Base-by-base conservation (phyloP, 2,797 vertebrate species). In the Sternarchorhynchus goeldii region DNA sequence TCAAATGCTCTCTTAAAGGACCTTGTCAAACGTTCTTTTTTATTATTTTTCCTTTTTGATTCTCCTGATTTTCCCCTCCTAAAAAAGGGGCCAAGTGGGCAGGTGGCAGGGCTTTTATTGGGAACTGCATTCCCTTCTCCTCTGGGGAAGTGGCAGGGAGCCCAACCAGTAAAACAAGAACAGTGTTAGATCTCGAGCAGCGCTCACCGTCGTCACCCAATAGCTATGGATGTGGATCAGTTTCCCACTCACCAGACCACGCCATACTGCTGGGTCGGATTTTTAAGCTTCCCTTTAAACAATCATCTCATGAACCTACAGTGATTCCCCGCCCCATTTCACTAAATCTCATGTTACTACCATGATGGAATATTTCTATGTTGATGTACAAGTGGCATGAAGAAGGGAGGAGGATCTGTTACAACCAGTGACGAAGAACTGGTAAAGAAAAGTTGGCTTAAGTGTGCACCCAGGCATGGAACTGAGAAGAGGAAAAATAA, bases 71-170 rank as follows among this genome's bases (percentile, higher is more conserved):
- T 50, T 50, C 45, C 45, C 14, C 45, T 68, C 56, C 55, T 50
- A 50, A 12, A 73, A 73, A 58, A 25, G 14, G 60, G 59, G 36
- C 57, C 20, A 50, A 63, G 18, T 20, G 53, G 65, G 76, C 45
- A 62, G 41, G 50, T 53, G 56, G 73, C n/a, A n/a, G 71, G 68
- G 56, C 68, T 76, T 76, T 73, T 76, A 62, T 77, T 77, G 66
- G 50, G 75, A 57, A 68, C 67, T 77, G 72, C 39, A 20, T 45
- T 66, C 20, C 16, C 67, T 21, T 71, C 75, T 67, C 82, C 70
- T 77, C 65, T 62, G 67, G 58, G 58, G 80, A 59, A 14, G 8
- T 41, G 4, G 53, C 31, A 31, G 69, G 4, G 20, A 72, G 53
- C 69, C 39, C 5, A 59, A 75, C 67, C 78, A 58, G 63, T 67